Base-by-base conservation (phyloP, 2,797 vertebrate species). In the Lateolabrax maculatus region DNA sequence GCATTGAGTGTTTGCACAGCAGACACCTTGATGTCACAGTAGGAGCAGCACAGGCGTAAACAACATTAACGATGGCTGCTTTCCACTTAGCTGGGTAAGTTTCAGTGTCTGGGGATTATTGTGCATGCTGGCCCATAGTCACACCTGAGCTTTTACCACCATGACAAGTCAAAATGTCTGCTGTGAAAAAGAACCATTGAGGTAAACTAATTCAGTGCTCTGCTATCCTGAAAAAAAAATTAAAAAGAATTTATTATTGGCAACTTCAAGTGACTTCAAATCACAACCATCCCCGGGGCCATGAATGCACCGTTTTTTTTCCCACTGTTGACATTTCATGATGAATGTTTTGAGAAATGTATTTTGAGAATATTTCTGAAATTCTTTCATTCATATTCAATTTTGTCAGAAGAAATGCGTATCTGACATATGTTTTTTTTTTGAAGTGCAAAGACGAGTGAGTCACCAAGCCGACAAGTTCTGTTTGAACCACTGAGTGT, bases 401-500 rank as follows among this genome's bases (percentile, higher is more conserved):
- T 62, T 44, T 34, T 41, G 39, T 65, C 37, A 61, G 6, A 46
- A n/a, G 2, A 67, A 53, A 63, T 61, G 53, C 6, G 67, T 77
- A 29, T 16, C 41, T 23, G 27, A 76, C 52, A 57, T 77, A n/a
- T n/a, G n/a, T n/a, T n/a, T n/a, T n/a, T n/a, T n/a, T n/a, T n/a
- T n/a, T n/a, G n/a, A n/a, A 44, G 27, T 8, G 39, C 11, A 43
- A 49, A 72, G n/a, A 25, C 0, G 44, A 23, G 11, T 36, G 49
- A 65, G 43, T 75, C 56, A 63, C 60, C 23, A 2, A 36, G 36
- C 25, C 0, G 69, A 44, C 66, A 37, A 62, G 88, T 82, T 83
- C 80, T n/a, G 12, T 63, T 71, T 49, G 41, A 58, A 44, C 88
- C 80, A 86, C 89, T 68, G 78, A 73, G 85, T 83, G 89, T 93